Evolutionary conservation across 2,888 invertebrate species (phyloP), one percentile per base, ranked within the genome.

Genomic region (Cerceris rybyensis): DNA sequence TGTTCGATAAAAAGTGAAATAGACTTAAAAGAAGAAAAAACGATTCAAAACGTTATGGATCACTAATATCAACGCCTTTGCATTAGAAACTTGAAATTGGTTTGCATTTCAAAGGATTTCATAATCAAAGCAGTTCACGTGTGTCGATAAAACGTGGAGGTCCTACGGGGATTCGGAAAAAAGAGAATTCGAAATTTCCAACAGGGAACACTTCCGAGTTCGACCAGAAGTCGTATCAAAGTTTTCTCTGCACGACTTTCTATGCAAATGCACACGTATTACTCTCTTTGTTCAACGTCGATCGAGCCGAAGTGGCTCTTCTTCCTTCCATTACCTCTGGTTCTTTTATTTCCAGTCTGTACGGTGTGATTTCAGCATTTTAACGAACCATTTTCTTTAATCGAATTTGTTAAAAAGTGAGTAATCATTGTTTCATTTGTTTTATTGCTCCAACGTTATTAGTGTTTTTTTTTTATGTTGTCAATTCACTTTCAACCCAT

Each of bases 261-360:
- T 8, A 43, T 17, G 54, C 13, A 41, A 54, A 54, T 64, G 52
- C n/a, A 41, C 50, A 41, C 14, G 7, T 11, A 7, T 42, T 54
- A 42, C 9, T 14, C 54, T 6, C 16, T 41, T 16, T 28, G 42
- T 42, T 42, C 11, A 55, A 58, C 14, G 61, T 17, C 14, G 16
- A 46, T 61, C 61, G 49, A 46, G 61, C 61, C n/a, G 17, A 49
- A 61, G 11, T 14, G 52, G 9, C 52, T 46, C 49, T 61, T 61
- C 16, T 46, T 39, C 16, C 46, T 59, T 59, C n/a, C n/a, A 42
- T 59, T 59, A 41, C 59, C n/a, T 59, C 41, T 6, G 6, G 13
- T 58, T 58, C 8, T 58, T 9, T 28, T 14, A 52, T 7, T 52
- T 14, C 1, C 52, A 14, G 52, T 0, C 13, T 46, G 46, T 46